Evolutionary conservation across 2,888 invertebrate species (phyloP).

Genomic region (Clunio marinus): DNA sequence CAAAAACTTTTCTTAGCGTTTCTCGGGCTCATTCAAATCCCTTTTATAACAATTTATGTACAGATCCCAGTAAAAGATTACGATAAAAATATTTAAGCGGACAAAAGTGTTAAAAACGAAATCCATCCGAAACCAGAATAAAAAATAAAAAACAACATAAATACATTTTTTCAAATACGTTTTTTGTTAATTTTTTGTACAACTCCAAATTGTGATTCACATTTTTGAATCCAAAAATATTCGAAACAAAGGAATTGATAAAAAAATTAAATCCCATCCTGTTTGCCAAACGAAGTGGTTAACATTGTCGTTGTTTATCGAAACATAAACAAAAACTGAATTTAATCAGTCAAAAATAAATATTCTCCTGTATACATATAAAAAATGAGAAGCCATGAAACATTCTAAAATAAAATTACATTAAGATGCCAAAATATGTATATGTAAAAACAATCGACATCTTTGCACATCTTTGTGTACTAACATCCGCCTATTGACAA

Average conservation of each 20-base stretch:
- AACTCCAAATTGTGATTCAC: not conserved
- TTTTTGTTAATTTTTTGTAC: not conserved
- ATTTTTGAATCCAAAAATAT: no score
- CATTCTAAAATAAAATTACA: not conserved
- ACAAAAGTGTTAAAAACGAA: conserved; percentile 27
- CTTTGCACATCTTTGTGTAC: conserved; percentile 14
- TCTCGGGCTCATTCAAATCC: conserved; percentile 33
- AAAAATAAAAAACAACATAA: conserved; percentile 24
- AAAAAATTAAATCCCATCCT: no score
- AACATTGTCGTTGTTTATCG: no score
- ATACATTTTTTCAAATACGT: conserved; percentile 25
- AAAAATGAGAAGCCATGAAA: not conserved
- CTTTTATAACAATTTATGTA: conserved; percentile 23
- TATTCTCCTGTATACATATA: conserved; percentile 8
- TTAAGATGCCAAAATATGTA: conserved; percentile 10
- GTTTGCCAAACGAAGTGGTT: not conserved
- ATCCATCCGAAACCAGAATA: conserved; percentile 15
- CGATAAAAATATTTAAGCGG: conserved; percentile 29
- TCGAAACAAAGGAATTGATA: no score
- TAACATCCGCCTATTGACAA: not conserved
- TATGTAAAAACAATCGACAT: conserved; percentile 11
- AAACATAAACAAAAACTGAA: conserved; percentile 8
- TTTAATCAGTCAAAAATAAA: not conserved
- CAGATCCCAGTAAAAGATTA: conserved; percentile 28
- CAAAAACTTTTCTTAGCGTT: conserved; percentile 4